These are phyloP conservation scores for Pyrocephalus nanus DNA, from an alignment of 2,797 vertebrate species.

Conservation along the genomic window DNA sequence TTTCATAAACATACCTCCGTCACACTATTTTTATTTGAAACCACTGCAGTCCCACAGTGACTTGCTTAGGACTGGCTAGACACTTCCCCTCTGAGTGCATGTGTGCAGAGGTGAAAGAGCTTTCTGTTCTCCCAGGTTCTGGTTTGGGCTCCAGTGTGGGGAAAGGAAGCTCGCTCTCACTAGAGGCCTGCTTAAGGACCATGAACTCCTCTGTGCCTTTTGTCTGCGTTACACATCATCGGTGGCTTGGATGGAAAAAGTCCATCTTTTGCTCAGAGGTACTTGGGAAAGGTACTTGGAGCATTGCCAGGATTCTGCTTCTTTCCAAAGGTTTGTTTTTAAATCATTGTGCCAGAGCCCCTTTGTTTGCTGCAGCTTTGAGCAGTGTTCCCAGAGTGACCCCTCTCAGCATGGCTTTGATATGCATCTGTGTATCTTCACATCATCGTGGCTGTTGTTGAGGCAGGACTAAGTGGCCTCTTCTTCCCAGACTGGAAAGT, in stretches of 20 bases:
- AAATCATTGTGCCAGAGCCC: constrained; percentile 4
- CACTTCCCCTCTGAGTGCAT: not conserved
- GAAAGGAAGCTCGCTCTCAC: not conserved
- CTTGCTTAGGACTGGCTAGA: not conserved
- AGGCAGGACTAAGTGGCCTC: not conserved
- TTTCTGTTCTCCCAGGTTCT: constrained; percentile 46
- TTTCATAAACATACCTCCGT: constrained; percentile 51
- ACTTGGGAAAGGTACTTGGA: constrained; percentile 35
- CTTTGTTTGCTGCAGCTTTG: not conserved
- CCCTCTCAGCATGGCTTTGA: not conserved
- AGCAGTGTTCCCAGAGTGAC: constrained; percentile 3
- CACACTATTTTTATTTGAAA: constrained; percentile 49
- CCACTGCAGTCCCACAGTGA: not conserved
- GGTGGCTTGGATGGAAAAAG: constrained; percentile 31
- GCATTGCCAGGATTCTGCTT: not conserved
- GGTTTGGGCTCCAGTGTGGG: not conserved
- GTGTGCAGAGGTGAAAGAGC: constrained; percentile 10
- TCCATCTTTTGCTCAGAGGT: constrained; percentile 5
- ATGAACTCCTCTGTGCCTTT: constrained; percentile 21
- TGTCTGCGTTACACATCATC: not conserved
- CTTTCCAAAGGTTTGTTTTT: constrained; percentile 43
- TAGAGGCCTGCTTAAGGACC: not conserved
- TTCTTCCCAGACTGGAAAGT: not conserved
- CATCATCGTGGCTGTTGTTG: not conserved
- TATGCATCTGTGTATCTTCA: constrained; percentile 29